Evolutionary conservation across 2,888 invertebrate genomes (phyloP).

Genomic region (Julus scandinavius): DNA sequence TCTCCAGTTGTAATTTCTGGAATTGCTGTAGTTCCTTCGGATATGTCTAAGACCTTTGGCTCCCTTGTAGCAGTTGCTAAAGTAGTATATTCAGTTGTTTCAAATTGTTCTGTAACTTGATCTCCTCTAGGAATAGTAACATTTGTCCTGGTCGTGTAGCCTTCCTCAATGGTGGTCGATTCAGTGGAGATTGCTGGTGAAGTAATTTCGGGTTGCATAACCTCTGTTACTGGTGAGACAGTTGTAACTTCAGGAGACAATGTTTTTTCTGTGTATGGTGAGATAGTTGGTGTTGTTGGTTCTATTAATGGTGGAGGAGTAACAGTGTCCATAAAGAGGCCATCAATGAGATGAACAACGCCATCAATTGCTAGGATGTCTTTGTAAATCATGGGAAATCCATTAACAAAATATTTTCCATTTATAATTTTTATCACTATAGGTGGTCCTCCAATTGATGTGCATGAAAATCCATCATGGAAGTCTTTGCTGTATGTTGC

Average conservation of each 20-base stretch:
- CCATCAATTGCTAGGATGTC: slow-evolving; percentile 51
- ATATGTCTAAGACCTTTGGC: background rate
- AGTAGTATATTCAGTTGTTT: background rate
- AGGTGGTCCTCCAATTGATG: slow-evolving; percentile 45
- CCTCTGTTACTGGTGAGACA: background rate
- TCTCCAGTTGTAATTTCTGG: background rate
- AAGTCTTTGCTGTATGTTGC: slow-evolving; percentile 47
- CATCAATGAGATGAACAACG: slow-evolving; percentile 50
- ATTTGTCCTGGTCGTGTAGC: background rate
- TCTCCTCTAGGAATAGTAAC: slow-evolving; percentile 37
- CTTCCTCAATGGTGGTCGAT: slow-evolving; percentile 8
- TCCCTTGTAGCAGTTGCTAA: background rate
- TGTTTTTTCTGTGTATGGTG: background rate
- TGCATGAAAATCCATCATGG: slow-evolving; percentile 48
- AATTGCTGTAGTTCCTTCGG: background rate
- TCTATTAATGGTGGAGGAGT: background rate
- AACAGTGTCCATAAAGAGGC: background rate
- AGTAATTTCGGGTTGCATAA: background rate
- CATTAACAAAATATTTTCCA: slow-evolving; percentile 48
- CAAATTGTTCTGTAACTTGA: background rate
- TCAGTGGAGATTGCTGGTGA: slow-evolving; percentile 20
- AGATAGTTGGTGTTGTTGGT: background rate
- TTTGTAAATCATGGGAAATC: slow-evolving; percentile 45
- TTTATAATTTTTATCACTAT: background rate
- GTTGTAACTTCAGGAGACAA: slow-evolving; percentile 37